These are phyloP conservation scores for Eugnorisma glareosa DNA, from an alignment of 2,888 invertebrate genomes.

Conservation along the genomic window DNA sequence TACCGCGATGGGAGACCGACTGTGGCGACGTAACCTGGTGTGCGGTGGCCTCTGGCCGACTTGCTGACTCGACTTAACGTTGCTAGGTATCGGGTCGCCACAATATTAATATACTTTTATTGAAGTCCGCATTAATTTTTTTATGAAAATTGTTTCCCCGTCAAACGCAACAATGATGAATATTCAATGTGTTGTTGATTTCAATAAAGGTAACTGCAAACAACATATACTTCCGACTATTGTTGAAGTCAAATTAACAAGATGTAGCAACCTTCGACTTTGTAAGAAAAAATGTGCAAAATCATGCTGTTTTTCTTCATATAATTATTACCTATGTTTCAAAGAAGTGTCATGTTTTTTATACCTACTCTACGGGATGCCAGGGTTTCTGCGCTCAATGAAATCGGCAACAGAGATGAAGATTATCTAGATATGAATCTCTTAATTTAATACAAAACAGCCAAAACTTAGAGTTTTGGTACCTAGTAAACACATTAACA, in stretches of 20 bases:
- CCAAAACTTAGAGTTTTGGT: background rate
- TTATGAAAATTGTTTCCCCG: slow-evolving; percentile 8
- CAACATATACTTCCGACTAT: slow-evolving; percentile 26
- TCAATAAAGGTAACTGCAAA: slow-evolving; percentile 14
- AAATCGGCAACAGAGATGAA: background rate
- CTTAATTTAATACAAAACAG: background rate
- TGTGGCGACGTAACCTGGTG: too few species aligned
- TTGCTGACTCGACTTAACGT: too few species aligned
- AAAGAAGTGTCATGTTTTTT: background rate
- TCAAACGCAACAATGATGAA: slow-evolving; percentile 44
- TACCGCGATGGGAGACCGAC: too few species aligned
- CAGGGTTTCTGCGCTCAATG: background rate
- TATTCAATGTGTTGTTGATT: slow-evolving; percentile 41
- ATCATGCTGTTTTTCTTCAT: slow-evolving; percentile 6
- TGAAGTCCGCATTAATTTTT: slow-evolving; percentile 10
- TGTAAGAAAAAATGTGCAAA: background rate
- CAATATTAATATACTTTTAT: background rate
- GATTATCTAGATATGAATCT: background rate
- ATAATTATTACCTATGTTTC: background rate
- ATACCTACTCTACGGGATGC: background rate
- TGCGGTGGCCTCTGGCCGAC: too few species aligned
- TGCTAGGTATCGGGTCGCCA: too few species aligned
- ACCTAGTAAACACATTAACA: background rate
- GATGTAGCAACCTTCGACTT: background rate
- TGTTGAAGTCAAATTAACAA: slow-evolving; percentile 23